Conservation (phyloP, 2,797 vertebrate species). For the Amblyraja radiata region DNA sequence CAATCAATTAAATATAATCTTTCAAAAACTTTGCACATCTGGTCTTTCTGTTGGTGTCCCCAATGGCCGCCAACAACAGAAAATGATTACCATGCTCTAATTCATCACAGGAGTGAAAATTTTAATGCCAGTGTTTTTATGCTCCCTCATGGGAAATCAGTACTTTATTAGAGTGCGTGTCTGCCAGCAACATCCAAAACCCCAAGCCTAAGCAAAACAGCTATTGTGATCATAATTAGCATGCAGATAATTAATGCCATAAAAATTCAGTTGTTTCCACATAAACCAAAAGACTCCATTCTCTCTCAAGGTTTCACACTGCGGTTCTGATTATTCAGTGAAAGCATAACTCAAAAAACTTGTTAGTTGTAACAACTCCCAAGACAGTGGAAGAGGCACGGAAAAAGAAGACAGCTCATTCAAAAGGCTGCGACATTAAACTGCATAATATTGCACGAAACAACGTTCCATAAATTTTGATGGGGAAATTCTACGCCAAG, state of each 20-base stretch:
- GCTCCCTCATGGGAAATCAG: not conserved
- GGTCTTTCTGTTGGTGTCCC: not conserved
- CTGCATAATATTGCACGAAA: not conserved
- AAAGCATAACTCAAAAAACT: constrained; percentile 22
- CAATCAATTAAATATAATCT: not conserved
- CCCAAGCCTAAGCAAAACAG: not conserved
- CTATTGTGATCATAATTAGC: not conserved
- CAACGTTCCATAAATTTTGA: not conserved
- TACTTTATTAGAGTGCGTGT: not conserved
- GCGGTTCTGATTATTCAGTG: constrained; percentile 9
- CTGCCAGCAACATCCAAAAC: not conserved
- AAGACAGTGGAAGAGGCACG: not conserved
- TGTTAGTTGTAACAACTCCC: constrained; percentile 24
- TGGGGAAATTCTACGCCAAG: not conserved
- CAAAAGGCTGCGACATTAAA: constrained; percentile 24
- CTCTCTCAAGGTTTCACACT: constrained; percentile 2
- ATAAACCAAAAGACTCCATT: not conserved
- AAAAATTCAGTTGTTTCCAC: constrained; percentile 2
- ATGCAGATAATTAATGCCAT: constrained; percentile 28
- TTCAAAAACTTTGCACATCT: constrained; percentile 6
- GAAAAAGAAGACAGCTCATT: not conserved
- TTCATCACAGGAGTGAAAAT: constrained; percentile 14
- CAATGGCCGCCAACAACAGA: not conserved
- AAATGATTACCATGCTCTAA: not conserved
- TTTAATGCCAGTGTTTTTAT: constrained; percentile 14